Evolutionary conservation across 2,113 vertebrate species (phyloP).

Genomic region (Prochilodus magdalenae): DNA sequence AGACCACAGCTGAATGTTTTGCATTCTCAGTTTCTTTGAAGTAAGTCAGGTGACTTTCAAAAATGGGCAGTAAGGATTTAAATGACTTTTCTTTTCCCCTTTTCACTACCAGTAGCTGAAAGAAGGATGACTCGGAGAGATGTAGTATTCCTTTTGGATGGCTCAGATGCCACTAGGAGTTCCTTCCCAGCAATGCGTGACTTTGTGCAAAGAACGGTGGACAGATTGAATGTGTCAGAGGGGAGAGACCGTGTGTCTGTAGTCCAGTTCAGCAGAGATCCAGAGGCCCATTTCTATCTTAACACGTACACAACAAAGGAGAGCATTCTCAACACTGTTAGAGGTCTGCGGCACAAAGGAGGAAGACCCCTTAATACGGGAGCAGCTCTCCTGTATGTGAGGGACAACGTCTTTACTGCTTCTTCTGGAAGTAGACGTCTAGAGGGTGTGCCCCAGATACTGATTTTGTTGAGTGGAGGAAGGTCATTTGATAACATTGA

Average conservation of each 20-base stretch:
- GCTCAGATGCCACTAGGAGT: slow-evolving; percentile 42
- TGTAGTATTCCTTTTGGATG: slow-evolving; percentile 58
- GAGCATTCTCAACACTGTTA: slow-evolving; percentile 48
- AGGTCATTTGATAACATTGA: slow-evolving; percentile 53
- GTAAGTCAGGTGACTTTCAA: not conserved
- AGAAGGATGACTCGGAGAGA: not conserved
- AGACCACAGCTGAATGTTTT: not conserved
- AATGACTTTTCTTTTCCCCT: not conserved
- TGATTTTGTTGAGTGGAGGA: slow-evolving; percentile 58
- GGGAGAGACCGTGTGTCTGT: slow-evolving; percentile 61
- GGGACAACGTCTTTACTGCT: slow-evolving; percentile 52
- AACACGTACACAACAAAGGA: slow-evolving; percentile 60
- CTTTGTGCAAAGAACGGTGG: slow-evolving; percentile 68
- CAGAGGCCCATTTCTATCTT: slow-evolving; percentile 60
- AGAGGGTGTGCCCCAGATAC: slow-evolving; percentile 55
- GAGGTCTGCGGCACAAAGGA: slow-evolving; percentile 63
- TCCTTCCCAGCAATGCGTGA: slow-evolving; percentile 79
- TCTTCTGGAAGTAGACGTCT: slow-evolving; percentile 54
- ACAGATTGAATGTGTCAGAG: slow-evolving; percentile 49
- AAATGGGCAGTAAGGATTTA: not conserved
- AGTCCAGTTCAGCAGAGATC: slow-evolving; percentile 63
- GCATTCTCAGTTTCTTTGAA: not conserved
- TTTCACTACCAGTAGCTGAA: not conserved
- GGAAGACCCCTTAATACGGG: slow-evolving; percentile 65
- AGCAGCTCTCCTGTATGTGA: slow-evolving; percentile 60